Percentiles rank a stretch among this genome's conserved stretches.
Conservation (phyloP, 2,888 invertebrate genomes). For the Cyclophora albipunctata region DNA sequence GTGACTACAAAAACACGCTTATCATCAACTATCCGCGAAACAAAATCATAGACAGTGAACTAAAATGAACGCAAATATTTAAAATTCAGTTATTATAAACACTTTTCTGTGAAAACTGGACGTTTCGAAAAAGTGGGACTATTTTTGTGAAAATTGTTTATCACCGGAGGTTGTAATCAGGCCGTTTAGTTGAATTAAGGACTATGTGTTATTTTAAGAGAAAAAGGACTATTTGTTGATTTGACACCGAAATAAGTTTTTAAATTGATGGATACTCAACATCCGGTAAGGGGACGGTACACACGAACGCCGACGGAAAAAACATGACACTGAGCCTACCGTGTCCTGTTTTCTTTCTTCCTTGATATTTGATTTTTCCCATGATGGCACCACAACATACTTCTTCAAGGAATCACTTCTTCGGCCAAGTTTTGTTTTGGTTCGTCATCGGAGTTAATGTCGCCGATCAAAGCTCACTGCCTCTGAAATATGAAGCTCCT, state of each 20-base stretch:
- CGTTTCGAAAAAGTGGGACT: slow-evolving; percentile 37
- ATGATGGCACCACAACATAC: slow-evolving; percentile 58
- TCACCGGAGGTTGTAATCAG: slow-evolving; percentile 12
- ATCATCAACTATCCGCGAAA: slow-evolving; percentile 50
- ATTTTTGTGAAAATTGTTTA: slow-evolving; percentile 41
- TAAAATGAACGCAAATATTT: slow-evolving; percentile 10
- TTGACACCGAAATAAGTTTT: slow-evolving; percentile 49
- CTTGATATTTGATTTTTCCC: slow-evolving; percentile 66
- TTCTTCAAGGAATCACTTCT: slow-evolving; percentile 48
- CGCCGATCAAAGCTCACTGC: slow-evolving; percentile 66
- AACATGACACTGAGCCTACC: slow-evolving; percentile 70
- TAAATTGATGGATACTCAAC: slow-evolving; percentile 72
- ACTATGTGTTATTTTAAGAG: background rate
- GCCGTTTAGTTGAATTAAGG: too few species aligned
- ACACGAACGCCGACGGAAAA: slow-evolving; percentile 70
- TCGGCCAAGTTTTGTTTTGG: slow-evolving; percentile 59
- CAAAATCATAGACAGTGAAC: slow-evolving; percentile 31
- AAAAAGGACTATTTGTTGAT: slow-evolving; percentile 54
- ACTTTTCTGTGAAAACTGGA: slow-evolving; percentile 10
- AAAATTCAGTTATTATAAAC: slow-evolving; percentile 12
- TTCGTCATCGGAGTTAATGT: slow-evolving; percentile 60
- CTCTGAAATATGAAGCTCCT: slow-evolving; percentile 84
- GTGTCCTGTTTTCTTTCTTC: slow-evolving; percentile 69
- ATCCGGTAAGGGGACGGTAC: slow-evolving; percentile 64
- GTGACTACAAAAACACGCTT: slow-evolving; percentile 63